Base-by-base conservation (phyloP, 2,888 invertebrate species). In the Azorinus chamasolen region DNA sequence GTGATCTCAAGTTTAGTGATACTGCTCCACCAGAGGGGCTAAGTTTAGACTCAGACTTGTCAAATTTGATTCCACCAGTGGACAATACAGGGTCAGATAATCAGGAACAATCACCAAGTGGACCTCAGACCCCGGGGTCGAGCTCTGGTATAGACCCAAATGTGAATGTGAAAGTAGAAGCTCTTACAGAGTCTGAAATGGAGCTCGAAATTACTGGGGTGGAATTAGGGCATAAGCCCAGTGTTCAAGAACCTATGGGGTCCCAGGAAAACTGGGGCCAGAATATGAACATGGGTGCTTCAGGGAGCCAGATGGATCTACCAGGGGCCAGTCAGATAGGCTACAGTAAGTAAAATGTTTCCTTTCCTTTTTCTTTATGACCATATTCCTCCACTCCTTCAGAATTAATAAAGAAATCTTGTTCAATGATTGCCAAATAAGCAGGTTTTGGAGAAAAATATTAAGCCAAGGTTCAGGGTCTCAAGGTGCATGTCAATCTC, bases 181-280 rank as follows among this genome's bases (percentile, higher is more conserved):
- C 77, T 18, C 25, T 54, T 18, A 48, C 45, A 27, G 68, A 77
- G 22, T 18, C 46, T 18, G 77, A 72, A 12, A 59, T 75, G 66
- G 71, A 72, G 16, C 41, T 72, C 53, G 68, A 72, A 63, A 77
- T 77, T 41, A 72, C 77, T 14, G 77, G 77, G 43, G 61, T 77
- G 8, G 71, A 71, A 37, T 63, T 68, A n/a, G 77, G 68, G n/a
- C 22, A 43, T 2, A 32, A 10, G 32, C 4, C 32, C 32, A 4
- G 5, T 4, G 32, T 10, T 6, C n/a, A n/a, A 18, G 24, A 37
- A 1, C 24, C 50, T 2, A 25, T 39, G n/a, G 50, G 16, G 20
- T 48, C 39, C 14, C 39, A 54, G 37, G 37, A 63, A 16, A 70
- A 48, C 57, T 65, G 73, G 73, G 61, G 20, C 10, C 57, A 27